Evolutionary conservation across 2,888 invertebrate species (phyloP), one percentile per base, ranked within the genome.

Genomic region (Stenolophus ochropezus): DNA sequence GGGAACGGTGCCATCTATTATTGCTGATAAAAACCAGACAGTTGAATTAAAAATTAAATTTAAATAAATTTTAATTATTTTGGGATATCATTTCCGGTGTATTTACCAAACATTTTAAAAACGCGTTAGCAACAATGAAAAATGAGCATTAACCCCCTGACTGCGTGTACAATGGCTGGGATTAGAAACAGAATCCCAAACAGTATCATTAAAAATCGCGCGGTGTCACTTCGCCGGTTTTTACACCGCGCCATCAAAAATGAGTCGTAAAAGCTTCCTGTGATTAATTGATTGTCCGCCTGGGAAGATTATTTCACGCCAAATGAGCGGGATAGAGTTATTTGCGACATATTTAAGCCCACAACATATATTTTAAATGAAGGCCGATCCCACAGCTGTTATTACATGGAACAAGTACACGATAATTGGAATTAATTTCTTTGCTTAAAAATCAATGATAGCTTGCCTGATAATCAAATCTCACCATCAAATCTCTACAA

Each of bases 171-270:
- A 80, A 73, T 33, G 73, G 42, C 58, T 27, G 58, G 69, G 53
- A 71, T 79, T 79, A 79, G 79, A 79, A 77, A 79, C 78, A 69
- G 79, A 69, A 71, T 79, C 69, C 53, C 51, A 79, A 79, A 79
- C 58, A 80, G 73, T 73, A 58, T 80, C 80, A 80, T 80, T 80
- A 80, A 80, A 80, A 73, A 65, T 49, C 73, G 71, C n/a, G 33
- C 18, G 14, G 61, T 61, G 65, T 33, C 65, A 65, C 47, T 18
- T 20, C 23, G 20, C 23, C 21, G 21, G 56, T 27, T 65, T 75
- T 53, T 25, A 56, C 76, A 25, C 56, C 11, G 53, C 65, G 58
- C 18, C 78, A 49, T 78, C 65, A 61, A 65, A 78, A 65, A 51
- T 78, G 61, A 49, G 61, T 49, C 78, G 65, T 78, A 65, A 47